Conservation (phyloP, 2,888 invertebrate species). For the Eupithecia pulchellata region DNA sequence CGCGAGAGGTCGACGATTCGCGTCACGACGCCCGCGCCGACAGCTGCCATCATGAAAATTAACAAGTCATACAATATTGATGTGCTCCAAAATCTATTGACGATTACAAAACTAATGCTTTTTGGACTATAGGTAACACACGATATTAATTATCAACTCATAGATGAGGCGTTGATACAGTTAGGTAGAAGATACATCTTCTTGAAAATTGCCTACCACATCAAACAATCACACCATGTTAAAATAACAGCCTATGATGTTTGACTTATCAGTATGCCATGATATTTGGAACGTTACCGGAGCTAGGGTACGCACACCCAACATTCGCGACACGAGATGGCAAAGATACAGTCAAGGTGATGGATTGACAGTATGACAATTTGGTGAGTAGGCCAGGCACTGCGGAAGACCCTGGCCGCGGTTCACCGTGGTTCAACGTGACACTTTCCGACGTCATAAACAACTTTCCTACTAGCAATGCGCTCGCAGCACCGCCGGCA, state of each 20-base stretch:
- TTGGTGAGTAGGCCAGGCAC: slow-evolving; percentile 82
- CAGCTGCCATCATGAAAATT: slow-evolving; percentile 44
- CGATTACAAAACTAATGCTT: slow-evolving; percentile 9
- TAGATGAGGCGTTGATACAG: background rate
- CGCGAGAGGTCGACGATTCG: slow-evolving; percentile 71
- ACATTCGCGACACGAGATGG: slow-evolving; percentile 53
- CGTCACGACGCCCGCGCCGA: slow-evolving; percentile 53
- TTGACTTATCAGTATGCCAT: background rate
- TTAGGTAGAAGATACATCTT: background rate
- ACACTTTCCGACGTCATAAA: slow-evolving; percentile 84
- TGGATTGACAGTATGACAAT: slow-evolving; percentile 83
- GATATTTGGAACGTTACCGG: slow-evolving; percentile 52
- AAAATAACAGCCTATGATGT: background rate
- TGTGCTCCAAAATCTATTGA: slow-evolving; percentile 27
- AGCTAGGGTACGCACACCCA: background rate
- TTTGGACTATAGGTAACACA: background rate
- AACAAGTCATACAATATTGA: slow-evolving; percentile 43
- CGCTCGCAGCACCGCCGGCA: slow-evolving; percentile 61
- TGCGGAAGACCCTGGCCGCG: slow-evolving; percentile 77
- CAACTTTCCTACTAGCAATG: slow-evolving; percentile 85
- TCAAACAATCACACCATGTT: background rate
- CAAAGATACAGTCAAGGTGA: slow-evolving; percentile 77
- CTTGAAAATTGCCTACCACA: background rate
- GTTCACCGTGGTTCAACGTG: slow-evolving; percentile 85
- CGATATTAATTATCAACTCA: background rate